Base-by-base conservation (phyloP, 1,140 invertebrate species). In the Hylyphantes graminicola region DNA sequence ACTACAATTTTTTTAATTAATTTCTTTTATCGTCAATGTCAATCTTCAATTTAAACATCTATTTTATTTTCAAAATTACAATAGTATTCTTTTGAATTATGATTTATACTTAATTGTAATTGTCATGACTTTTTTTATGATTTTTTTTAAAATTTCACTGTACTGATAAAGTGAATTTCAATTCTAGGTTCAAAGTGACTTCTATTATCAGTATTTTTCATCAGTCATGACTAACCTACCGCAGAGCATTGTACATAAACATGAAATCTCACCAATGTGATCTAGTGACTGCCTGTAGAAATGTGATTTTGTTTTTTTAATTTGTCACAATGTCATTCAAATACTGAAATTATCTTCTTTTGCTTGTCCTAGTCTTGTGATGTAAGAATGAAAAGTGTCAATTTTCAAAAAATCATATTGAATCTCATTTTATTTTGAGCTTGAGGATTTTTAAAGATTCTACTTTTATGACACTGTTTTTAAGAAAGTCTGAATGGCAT, bases 181-280 rank as follows among this genome's bases (percentile, higher is more conserved):
- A 57, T 68, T 68, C 21, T 50, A 35, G n/a, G 9, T 13, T 57
- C 48, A 65, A 48, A 57, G 21, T 35, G 53, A 57, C 21, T 19
- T 70, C 35, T 48, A 35, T 70, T 63, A 80, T 80, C 77, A 80
- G 77, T 80, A 80, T 80, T 80, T 17, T 80, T 80, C 76, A 78
- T 78, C 10, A 59, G 51, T 48, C n/a, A 53, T 65, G 11, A 21
- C 55, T 13, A 65, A 68, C 77, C 64, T 65, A 10, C 50, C 19
- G n/a, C 48, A 59, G 59, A 6, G 17, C 77, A 80, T 70, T 80
- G 65, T 80, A 65, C 55, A 80, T 68, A 80, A 12, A 55, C 77
- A 80, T 70, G 65, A 54, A 57, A 50, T 80, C n/a, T 51, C 77
- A 80, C 70, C 65, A 13, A 57, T 68, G 12, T 35, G 68, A 51